Evolutionary conservation across 2,113 vertebrate genomes (phyloP), one percentile per base, ranked within the genome.

Genomic region (Limanda limanda): DNA sequence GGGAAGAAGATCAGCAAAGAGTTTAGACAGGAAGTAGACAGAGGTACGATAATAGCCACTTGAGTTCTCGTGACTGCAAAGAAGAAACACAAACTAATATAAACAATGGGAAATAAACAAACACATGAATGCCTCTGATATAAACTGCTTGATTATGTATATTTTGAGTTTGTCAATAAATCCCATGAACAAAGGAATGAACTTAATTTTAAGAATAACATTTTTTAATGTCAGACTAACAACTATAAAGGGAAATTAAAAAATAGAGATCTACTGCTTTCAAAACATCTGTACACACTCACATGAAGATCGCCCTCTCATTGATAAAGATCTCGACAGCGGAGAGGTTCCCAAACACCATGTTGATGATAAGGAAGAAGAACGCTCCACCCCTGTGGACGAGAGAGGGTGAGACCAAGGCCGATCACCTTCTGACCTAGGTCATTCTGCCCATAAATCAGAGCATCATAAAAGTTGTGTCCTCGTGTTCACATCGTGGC

Each of bases 311-410:
- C 0, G 83, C 92, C 61, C 95, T 89, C 71, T 95, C 95, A 1
- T 92, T 92, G 82, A 96, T 95, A 77, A 96, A 96, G 78, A 96
- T 93, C 65, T 95, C 95, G 63, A 95, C 94, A 0, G 95, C 94
- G 5, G 95, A 95, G 52, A 96, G 91, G 85, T 95, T 96, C 21
- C 90, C 94, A 91, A 96, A 96, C 54, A 96, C 93, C 93, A 95
- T 95, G 90, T 95, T 95, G 79, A 95, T 95, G 75, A 94, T 92
- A 27, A 95, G 91, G 81, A 96, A 96, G 87, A 96, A 96, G 79
- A 96, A 95, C 0, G 94, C 94, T 14, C 95, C 95, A 17, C 68
- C 86, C 87, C 95, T 95, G 73, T 40, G 12, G 18, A 11, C 4
- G 5, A 63, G 10, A 81, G 9, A 76, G 23, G 21, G 40, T n/a